Conservation (phyloP, 2,888 invertebrate genomes). For the Syritta pipiens region DNA sequence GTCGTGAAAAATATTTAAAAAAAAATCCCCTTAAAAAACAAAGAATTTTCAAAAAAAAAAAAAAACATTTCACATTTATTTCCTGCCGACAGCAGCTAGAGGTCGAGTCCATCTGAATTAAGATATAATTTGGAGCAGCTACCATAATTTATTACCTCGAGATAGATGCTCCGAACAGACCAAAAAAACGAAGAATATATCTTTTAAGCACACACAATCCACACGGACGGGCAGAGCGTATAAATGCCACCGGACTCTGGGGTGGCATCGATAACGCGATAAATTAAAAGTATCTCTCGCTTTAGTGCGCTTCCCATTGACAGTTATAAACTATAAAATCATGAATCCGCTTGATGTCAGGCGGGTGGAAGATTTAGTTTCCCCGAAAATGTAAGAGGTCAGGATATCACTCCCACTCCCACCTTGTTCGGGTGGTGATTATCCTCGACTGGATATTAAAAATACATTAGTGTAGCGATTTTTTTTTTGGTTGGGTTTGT, state of each 20-base stretch:
- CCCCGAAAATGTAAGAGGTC: conserved; percentile 9
- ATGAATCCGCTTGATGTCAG: background rate
- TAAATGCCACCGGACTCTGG: conserved; percentile 24
- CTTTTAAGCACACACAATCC: background rate
- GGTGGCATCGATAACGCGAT: conserved; percentile 25
- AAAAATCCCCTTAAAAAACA: background rate
- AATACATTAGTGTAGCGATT: conserved; percentile 30
- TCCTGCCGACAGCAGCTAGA: conserved; percentile 16
- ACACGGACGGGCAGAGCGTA: conserved; percentile 1
- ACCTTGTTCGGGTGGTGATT: background rate
- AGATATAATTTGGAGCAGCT: conserved; percentile 36
- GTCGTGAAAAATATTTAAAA: background rate
- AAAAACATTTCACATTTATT: conserved; percentile 40
- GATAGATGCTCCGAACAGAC: background rate
- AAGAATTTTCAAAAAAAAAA: background rate
- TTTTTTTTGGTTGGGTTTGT: no score
- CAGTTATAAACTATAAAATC: conserved; percentile 5
- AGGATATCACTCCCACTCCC: background rate
- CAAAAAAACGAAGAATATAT: conserved; percentile 1
- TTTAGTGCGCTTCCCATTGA: conserved; percentile 4
- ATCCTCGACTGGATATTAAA: conserved; percentile 30
- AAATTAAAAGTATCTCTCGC: conserved; percentile 9
- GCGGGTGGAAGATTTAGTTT: conserved; percentile 1
- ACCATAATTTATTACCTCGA: conserved; percentile 35
- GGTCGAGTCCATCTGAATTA: conserved; percentile 31